A percentile compares a stretch with the other conserved stretches of the same genome.
phyloP scores from a whole-genome alignment of 2,797 vertebrate species.

The Acanthopagrus latus region DNA sequence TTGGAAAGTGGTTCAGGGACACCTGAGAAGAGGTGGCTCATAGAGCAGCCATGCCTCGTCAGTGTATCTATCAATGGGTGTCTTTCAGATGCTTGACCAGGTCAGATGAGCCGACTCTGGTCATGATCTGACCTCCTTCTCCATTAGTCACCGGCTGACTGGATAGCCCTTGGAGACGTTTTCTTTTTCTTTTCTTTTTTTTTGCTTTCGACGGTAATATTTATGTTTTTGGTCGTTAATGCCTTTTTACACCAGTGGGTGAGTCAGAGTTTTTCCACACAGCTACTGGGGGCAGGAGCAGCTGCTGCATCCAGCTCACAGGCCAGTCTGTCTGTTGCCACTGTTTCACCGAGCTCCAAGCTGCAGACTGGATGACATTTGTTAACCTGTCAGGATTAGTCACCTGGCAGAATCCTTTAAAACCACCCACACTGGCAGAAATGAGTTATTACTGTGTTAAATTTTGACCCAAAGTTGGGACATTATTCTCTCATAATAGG shows the following conservation, averaged over 20 bases:
- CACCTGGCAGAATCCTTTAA: constrained; percentile 67
- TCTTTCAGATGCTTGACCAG: constrained; percentile 74
- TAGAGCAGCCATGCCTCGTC: constrained; percentile 45
- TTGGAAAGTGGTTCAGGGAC: constrained; percentile 22
- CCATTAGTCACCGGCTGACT: constrained; percentile 72
- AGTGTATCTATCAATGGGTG: constrained; percentile 52
- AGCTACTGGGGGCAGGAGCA: constrained; percentile 73
- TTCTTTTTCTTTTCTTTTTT: constrained; percentile 51
- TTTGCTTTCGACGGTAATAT: constrained; percentile 74
- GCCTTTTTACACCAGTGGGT: constrained; percentile 74
- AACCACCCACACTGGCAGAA: constrained; percentile 61
- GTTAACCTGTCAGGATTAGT: constrained; percentile 74
- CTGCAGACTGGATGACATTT: constrained; percentile 74
- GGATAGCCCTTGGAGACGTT: constrained; percentile 65
- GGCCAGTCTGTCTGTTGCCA: constrained; percentile 67
- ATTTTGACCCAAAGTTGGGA: constrained; percentile 41
- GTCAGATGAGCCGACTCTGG: constrained; percentile 67
- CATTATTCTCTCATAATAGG: constrained; percentile 52
- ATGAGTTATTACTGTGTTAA: constrained; percentile 65
- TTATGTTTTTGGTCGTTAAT: constrained; percentile 79
- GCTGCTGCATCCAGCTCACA: constrained; percentile 61
- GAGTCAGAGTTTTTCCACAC: constrained; percentile 83
- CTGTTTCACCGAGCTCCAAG: constrained; percentile 58
- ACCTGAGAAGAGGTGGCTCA: constrained; percentile 59
- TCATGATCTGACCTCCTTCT: constrained; percentile 70